Evolutionary conservation across 2,113 vertebrate genomes (phyloP).

Genomic region (Campylomormyrus tamandua): DNA sequence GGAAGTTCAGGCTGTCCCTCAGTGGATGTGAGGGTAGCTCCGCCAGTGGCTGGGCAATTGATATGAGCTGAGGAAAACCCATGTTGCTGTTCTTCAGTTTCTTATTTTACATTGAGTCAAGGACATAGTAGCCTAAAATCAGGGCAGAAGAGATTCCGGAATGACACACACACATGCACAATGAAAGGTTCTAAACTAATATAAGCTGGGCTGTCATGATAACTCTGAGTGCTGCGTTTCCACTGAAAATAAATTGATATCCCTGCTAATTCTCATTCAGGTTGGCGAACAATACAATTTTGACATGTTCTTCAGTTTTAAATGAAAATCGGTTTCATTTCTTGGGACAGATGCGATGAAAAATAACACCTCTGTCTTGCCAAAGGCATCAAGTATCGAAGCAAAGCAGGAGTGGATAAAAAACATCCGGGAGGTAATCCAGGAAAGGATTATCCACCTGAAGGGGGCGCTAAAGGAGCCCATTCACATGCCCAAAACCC

Average conservation of each 20-base stretch:
- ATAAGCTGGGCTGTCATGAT: background rate
- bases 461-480: constrained; percentile 97
- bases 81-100: background rate
- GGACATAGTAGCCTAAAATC: background rate
- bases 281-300: background rate
- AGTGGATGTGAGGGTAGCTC: background rate
- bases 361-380: background rate
- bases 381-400: constrained; percentile 84
- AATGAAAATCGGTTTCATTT: background rate
- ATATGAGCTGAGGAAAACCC: background rate
- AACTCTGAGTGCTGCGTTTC: background rate
- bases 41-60: background rate
- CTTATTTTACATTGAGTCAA: background rate
- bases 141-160: background rate
- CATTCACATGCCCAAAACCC: constrained; percentile 86
- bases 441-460: constrained; percentile 94
- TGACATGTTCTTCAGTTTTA: background rate
- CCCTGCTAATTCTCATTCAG: background rate
- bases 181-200: background rate
- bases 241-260: background rate
- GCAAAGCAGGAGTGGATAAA: constrained; percentile 99
- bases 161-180: background rate
- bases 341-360: background rate
- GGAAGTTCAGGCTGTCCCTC: background rate
- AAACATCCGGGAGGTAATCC: constrained; percentile 95